phyloP scores from a whole-genome alignment of 1,140 invertebrate species.

The Drosophila mojavensis region DNA sequence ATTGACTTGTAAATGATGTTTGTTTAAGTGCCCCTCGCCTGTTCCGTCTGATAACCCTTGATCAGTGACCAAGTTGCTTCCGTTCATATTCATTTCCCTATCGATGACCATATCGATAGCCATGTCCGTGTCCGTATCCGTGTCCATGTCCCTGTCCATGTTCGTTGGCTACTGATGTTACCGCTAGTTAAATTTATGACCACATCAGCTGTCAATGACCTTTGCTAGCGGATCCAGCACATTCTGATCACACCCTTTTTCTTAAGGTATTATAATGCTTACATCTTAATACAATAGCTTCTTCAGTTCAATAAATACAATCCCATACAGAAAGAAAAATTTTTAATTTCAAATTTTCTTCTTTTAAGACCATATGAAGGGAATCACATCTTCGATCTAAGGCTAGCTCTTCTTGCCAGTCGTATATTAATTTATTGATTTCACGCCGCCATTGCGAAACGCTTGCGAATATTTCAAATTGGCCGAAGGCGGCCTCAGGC shows the following conservation, averaged over 20 bases:
- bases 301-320: too few relatives aligned
- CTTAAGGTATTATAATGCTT: background rate
- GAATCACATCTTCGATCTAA: background rate
- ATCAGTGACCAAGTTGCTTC: conserved; percentile 28
- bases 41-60: conserved; percentile 1
- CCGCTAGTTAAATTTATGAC: conserved; percentile 38
- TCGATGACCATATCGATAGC: conserved; percentile 3
- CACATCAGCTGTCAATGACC: conserved; percentile 13
- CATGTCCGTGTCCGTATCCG: conserved; percentile 8
- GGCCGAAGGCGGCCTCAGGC: conserved; percentile 2
- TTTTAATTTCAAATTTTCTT: too few relatives aligned
- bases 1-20: conserved; percentile 78
- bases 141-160: conserved; percentile 6
- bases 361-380: background rate
- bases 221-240: background rate
- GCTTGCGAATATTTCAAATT: conserved; percentile 20
- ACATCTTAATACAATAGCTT: background rate
- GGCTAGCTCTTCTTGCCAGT: conserved; percentile 13
- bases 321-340: too few relatives aligned
- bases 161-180: conserved; percentile 32
- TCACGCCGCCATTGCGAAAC: conserved; percentile 58
- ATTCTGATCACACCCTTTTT: background rate
- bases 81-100: conserved; percentile 23
- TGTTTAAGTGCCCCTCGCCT: conserved; percentile 24
- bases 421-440: conserved; percentile 73